Evolutionary conservation across 2,797 vertebrate genomes (phyloP).

Genomic region (Liparis tanakae): DNA sequence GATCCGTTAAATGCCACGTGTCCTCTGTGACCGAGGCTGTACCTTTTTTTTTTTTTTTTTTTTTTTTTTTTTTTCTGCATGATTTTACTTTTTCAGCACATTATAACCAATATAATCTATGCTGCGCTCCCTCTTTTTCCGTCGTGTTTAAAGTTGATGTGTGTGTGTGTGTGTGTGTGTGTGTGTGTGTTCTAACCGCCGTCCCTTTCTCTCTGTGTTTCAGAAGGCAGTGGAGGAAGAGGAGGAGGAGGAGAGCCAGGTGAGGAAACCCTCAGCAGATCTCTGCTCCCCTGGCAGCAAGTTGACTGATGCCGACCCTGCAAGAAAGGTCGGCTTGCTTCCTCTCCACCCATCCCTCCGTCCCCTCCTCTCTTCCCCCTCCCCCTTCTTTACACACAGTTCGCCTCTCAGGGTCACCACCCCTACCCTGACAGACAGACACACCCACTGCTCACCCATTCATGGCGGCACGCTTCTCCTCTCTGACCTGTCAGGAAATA

Average conservation of each 20-base stretch:
- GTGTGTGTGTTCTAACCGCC: slow-evolving; percentile 8
- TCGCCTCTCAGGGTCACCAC: slow-evolving; percentile 59
- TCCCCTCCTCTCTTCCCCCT: slow-evolving; percentile 15
- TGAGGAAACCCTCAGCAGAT: slow-evolving; percentile 67
- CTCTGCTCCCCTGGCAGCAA: slow-evolving; percentile 69
- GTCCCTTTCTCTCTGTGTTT: slow-evolving; percentile 42
- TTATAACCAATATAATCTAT: slow-evolving; percentile 8
- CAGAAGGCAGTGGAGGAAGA: slow-evolving; percentile 66
- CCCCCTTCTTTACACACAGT: slow-evolving; percentile 46
- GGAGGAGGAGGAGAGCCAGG: slow-evolving; percentile 73
- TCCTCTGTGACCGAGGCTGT: slow-evolving; percentile 18
- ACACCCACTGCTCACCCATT: slow-evolving; percentile 59
- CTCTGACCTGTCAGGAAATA: slow-evolving; percentile 53
- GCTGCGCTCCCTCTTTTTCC: background rate
- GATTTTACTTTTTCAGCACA: slow-evolving; percentile 37
- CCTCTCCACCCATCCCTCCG: slow-evolving; percentile 10
- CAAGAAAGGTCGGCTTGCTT: slow-evolving; percentile 70
- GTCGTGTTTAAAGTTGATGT: slow-evolving; percentile 21
- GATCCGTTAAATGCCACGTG: slow-evolving; percentile 48
- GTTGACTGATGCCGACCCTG: slow-evolving; percentile 62
- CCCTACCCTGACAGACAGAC: slow-evolving; percentile 45
- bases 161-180: slow-evolving; percentile 3
- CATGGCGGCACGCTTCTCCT: slow-evolving; percentile 50
- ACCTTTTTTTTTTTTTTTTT: slow-evolving; percentile 3
- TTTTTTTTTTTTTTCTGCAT: slow-evolving; percentile 20